Evolutionary conservation across 1,140 invertebrate genomes (phyloP).

Genomic region (Odontomachus brunneus): DNA sequence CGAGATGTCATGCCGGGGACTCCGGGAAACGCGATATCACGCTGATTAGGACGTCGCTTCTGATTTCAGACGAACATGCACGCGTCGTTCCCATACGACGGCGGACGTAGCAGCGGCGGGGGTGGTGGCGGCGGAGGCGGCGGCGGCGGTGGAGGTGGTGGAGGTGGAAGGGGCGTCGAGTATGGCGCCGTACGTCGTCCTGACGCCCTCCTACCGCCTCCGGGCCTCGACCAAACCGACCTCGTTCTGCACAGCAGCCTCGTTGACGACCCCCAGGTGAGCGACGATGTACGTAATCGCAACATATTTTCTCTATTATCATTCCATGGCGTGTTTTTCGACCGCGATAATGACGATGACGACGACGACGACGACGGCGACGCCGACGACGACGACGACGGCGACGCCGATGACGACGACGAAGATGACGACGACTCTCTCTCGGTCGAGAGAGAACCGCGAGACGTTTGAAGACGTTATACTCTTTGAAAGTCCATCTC

Average conservation of each 20-base stretch:
- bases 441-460: too few relatives aligned
- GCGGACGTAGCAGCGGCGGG: conserved; percentile 81
- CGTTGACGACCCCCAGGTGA: conserved; percentile 86
- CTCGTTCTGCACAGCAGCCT: conserved; percentile 84
- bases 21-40: background rate
- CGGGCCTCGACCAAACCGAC: conserved; percentile 84
- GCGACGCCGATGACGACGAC: too few relatives aligned
- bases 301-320: conserved; percentile 76
- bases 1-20: too few relatives aligned
- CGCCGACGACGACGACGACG: too few relatives aligned
- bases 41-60: conserved; percentile 48
- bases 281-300: conserved; percentile 85
- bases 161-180: conserved; percentile 81
- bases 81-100: conserved; percentile 86
- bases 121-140: conserved; percentile 82
- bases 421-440: too few relatives aligned
- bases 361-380: too few relatives aligned
- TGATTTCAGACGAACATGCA: conserved; percentile 87
- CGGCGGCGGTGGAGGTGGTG: conserved; percentile 83
- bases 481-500: too few relatives aligned
- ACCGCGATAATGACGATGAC: too few relatives aligned
- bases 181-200: conserved; percentile 86
- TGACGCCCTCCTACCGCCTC: conserved; percentile 87
- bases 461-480: too few relatives aligned
- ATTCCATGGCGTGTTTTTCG: conserved; percentile 25